Evolutionary conservation across 2,797 vertebrate genomes (phyloP).

Genomic region (Anas acuta): DNA sequence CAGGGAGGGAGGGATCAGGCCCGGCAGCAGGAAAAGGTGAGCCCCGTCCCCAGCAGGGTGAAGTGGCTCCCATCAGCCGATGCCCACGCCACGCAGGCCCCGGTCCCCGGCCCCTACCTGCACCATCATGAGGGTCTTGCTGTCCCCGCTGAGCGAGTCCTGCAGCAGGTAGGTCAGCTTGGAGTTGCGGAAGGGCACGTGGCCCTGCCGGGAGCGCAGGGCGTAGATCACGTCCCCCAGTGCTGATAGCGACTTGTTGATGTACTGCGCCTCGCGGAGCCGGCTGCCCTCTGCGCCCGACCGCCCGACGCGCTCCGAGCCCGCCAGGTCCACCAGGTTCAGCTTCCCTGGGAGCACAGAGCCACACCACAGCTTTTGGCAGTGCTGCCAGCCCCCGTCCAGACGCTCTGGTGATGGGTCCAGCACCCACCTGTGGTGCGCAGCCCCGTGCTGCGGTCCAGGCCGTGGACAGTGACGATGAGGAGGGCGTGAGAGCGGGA

Average conservation of each 20-base stretch:
- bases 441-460: constrained; percentile 87
- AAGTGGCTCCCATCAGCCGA: too few species aligned
- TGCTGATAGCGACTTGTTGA: constrained; percentile 94
- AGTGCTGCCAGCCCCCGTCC: rapidly evolving
- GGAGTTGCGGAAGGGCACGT: constrained; percentile 96
- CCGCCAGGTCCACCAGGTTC: constrained; percentile 96
- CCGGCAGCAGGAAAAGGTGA: too few species aligned
- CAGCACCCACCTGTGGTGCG: constrained; percentile 84
- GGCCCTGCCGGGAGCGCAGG: constrained; percentile 88
- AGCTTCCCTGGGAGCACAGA: constrained; percentile 84
- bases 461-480: constrained; percentile 86
- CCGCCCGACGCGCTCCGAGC: constrained; percentile 92
- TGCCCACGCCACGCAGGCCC: too few species aligned
- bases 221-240: constrained; percentile 94
- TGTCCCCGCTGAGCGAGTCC: constrained; percentile 94
- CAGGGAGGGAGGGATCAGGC: rapidly evolving
- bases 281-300: constrained; percentile 93
- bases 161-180: constrained; percentile 98
- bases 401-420: rapidly evolving
- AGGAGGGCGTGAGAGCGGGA: constrained; percentile 96
- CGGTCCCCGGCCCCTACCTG: constrained; percentile 81
- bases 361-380: rapidly evolving
- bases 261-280: constrained; percentile 93
- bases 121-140: constrained; percentile 98
- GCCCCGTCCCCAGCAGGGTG: too few species aligned